phyloP scores from a whole-genome alignment of 1,140 invertebrate species.

The Diorhabda sublineata region DNA sequence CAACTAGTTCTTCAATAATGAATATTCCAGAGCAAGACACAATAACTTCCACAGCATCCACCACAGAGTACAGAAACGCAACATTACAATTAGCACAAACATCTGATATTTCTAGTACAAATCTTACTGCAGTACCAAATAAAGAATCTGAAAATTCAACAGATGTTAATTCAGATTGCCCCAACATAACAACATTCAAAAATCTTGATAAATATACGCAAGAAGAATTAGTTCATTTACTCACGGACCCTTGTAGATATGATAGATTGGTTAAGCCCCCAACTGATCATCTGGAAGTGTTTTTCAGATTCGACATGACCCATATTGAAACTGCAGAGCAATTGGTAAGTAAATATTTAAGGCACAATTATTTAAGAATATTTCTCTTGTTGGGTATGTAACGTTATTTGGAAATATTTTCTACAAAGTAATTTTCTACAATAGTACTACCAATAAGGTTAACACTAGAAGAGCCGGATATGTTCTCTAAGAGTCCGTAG shows the following conservation, averaged over 20 bases:
- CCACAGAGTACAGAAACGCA: not conserved
- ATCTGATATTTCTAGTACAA: not conserved
- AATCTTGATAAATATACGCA: conserved; percentile 52
- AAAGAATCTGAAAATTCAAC: not conserved
- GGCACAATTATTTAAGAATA: not conserved
- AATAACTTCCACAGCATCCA: not conserved
- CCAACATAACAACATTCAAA: not conserved
- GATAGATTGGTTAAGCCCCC: conserved; percentile 65
- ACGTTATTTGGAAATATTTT: no score
- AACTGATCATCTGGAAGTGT: conserved; percentile 31
- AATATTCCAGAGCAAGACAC: not conserved
- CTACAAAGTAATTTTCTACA: no score
- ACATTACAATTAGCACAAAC: not conserved
- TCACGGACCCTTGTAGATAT: conserved; percentile 71
- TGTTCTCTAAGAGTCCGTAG: no score
- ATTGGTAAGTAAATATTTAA: conserved; percentile 42
- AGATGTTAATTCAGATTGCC: conserved; percentile 4
- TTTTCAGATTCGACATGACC: conserved; percentile 41
- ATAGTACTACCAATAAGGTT: no score
- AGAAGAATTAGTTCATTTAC: conserved; percentile 63
- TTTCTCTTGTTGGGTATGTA: no score
- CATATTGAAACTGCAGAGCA: conserved; percentile 45
- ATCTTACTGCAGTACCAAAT: not conserved
- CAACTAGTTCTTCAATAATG: not conserved
- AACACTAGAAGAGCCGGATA: no score